These are phyloP conservation scores for Neodontobutis hainanensis DNA, from an alignment of 2,113 vertebrate genomes.

Conservation along the genomic window DNA sequence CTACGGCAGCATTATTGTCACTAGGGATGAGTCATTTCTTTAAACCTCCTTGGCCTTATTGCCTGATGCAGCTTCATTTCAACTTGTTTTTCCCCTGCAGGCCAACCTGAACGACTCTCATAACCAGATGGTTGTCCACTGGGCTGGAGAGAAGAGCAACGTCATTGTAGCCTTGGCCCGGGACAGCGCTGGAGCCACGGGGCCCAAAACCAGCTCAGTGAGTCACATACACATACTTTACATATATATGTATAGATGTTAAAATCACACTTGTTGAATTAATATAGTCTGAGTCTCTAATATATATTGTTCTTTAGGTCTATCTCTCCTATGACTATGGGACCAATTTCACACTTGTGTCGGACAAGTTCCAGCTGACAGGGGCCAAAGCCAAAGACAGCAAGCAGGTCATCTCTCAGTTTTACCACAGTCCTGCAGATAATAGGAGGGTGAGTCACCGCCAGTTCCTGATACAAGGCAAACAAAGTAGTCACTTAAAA, in stretches of 20 bases:
- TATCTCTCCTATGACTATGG: constrained; percentile 95
- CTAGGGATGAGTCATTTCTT: too few species aligned
- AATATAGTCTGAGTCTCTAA: too few species aligned
- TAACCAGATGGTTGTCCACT: constrained; percentile 99
- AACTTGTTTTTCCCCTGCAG: constrained; percentile 71
- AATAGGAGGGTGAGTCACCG: constrained; percentile 87
- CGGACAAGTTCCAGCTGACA: constrained; percentile 82
- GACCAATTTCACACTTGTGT: constrained; percentile 85
- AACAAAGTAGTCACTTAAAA: not conserved
- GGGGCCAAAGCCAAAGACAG: constrained; percentile 68
- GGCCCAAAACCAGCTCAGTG: constrained; percentile 91
- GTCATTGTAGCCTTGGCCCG: constrained; percentile 95
- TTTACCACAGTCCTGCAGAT: constrained; percentile 97
- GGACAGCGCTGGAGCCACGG: constrained; percentile 86
- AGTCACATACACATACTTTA: constrained; percentile 58
- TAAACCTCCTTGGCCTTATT: too few species aligned
- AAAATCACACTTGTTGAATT: not conserved
- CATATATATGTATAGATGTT: too few species aligned
- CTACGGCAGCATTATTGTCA: too few species aligned
- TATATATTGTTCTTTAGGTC: constrained; percentile 77
- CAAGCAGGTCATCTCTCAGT: constrained; percentile 90
- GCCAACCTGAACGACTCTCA: constrained; percentile 96
- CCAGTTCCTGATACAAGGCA: not conserved
- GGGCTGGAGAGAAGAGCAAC: constrained; percentile 97
- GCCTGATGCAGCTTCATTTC: not conserved